phyloP scores from a whole-genome alignment of 1,140 invertebrate genomes.

The Amyelois transitella region DNA sequence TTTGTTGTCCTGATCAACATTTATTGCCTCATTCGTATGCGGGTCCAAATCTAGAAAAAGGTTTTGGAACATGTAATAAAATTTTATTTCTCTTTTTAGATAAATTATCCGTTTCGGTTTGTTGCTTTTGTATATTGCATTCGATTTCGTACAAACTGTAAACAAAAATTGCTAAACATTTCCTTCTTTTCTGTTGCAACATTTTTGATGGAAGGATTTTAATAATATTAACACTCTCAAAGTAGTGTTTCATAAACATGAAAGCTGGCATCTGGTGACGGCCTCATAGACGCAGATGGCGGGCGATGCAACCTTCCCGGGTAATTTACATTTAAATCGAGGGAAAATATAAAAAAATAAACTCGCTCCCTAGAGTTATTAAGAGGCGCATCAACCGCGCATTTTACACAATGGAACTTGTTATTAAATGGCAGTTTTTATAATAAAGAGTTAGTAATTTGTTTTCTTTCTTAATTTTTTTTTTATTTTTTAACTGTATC shows the following conservation, averaged over 20 bases:
- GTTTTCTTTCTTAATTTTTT: no score
- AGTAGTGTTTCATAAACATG: conserved; percentile 26
- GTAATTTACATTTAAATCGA: conserved; percentile 31
- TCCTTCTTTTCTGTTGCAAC: no score
- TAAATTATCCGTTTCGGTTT: not conserved
- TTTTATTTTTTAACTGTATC: no score
- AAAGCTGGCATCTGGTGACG: conserved; percentile 13
- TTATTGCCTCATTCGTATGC: conserved; percentile 61
- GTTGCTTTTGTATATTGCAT: not conserved
- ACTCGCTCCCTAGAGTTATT: not conserved
- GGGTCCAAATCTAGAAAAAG: conserved; percentile 43
- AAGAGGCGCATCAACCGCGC: not conserved
- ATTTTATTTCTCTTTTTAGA: conserved; percentile 47
- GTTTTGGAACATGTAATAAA: conserved; percentile 47
- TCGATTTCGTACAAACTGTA: not conserved
- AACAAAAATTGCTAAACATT: no score
- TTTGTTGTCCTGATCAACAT: conserved; percentile 51
- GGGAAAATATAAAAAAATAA: conserved; percentile 8
- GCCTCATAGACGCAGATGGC: conserved; percentile 15
- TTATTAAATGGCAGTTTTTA: not conserved
- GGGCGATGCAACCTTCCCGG: conserved; percentile 11
- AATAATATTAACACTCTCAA: not conserved
- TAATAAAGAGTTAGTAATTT: not conserved
- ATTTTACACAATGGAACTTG: not conserved
- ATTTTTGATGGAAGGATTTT: not conserved